Evolutionary conservation across 2,113 vertebrate genomes (phyloP), one percentile per base, ranked within the genome.

Genomic region (Cavia porcellus): DNA sequence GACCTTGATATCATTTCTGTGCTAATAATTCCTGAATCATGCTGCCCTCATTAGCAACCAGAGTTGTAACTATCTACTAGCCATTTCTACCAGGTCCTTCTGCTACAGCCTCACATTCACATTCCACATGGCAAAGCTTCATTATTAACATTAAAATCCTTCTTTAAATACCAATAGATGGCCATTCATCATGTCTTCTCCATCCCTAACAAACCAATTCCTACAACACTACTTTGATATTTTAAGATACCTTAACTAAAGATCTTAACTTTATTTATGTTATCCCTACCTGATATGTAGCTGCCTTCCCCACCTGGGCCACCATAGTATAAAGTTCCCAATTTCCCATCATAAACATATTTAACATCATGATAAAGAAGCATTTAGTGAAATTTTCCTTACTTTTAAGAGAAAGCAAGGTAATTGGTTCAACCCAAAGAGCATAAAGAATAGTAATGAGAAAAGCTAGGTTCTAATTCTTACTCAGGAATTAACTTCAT

Each of bases 341-440:
- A 82, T 70, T 90, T 77, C 10, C 45, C 28, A 85, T 77, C 14
- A 79, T 62, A 88, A 59, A 32, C 13, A 62, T 75, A 66, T 66
- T 89, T 68, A 38, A 86, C 77, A 30, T 66, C 68, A 86, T 75
- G 32, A 68, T 66, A 90, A 85, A 79, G 22, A 80, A 17, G 15
- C 35, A 85, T 79, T 92, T 70, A 77, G 55, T 86, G 92, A n/a
- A 85, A 82, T 35, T 88, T 47, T 0, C 25, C 94, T 77, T 64
- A 92, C 57, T 50, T 68, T 66, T 79, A 93, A 85, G 24, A 57
- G 50, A 89, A 72, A 89, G 20, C 17, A 90, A 24, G n/a, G 82
- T 28, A 66, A 62, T 47, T 82, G 86, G 30, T 91, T 96, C 47
- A 74, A 61, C 80, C 12, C 42, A 94, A 93, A 84, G 6, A 68